Conservation (phyloP, 2,797 vertebrate species). For the Sphenodon punctatus region DNA sequence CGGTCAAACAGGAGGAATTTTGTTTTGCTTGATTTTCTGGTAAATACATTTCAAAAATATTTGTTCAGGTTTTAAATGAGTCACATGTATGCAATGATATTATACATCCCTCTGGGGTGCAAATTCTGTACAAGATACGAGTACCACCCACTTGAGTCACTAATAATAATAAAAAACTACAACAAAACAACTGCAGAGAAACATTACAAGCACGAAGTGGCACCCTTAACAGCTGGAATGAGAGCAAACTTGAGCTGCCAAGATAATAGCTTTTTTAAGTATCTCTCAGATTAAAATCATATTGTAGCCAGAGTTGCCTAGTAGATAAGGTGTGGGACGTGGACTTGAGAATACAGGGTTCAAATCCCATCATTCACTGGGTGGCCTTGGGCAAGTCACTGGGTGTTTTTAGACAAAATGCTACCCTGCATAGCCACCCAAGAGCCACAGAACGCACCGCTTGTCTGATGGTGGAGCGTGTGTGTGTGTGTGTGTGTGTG, state of each 20-base stretch:
- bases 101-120: constrained; percentile 33
- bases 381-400: too few species aligned
- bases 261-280: neutral
- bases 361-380: too few species aligned
- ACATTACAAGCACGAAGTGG: constrained; percentile 57
- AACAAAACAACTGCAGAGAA: constrained; percentile 72
- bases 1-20: constrained; percentile 51
- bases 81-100: constrained; percentile 60
- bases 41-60: constrained; percentile 43
- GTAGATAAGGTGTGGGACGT: too few species aligned
- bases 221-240: constrained; percentile 57
- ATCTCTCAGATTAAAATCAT: too few species aligned
- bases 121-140: constrained; percentile 58
- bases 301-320: too few species aligned
- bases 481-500: too few species aligned
- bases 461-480: too few species aligned
- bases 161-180: constrained; percentile 66
- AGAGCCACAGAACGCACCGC: too few species aligned
- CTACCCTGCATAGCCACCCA: too few species aligned
- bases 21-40: constrained; percentile 21
- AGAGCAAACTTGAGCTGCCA: neutral
- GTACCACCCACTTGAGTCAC: constrained; percentile 80
- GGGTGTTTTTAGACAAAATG: too few species aligned
- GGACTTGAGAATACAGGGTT: too few species aligned
- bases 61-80: constrained; percentile 38